These are phyloP conservation scores for Noctua janthina DNA, from an alignment of 2,888 invertebrate species.

Conservation along the genomic window DNA sequence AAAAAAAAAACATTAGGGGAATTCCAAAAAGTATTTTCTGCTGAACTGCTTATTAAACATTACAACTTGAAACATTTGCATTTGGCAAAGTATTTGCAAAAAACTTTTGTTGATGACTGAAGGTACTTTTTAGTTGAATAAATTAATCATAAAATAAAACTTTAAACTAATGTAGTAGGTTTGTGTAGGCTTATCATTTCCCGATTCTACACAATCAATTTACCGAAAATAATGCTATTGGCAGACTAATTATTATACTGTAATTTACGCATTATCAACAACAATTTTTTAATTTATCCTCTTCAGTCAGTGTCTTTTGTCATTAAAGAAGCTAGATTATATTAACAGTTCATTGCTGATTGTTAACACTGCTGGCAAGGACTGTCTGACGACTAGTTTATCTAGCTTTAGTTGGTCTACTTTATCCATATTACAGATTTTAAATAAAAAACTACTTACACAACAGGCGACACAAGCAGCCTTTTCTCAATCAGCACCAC, in stretches of 20 bases:
- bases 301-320: neutral
- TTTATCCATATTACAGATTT: neutral
- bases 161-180: neutral
- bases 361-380: neutral
- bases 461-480: constrained; percentile 87
- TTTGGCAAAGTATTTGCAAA: neutral
- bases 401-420: neutral
- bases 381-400: neutral
- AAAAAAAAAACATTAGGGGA: neutral
- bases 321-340: neutral
- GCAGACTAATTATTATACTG: neutral
- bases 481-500: constrained; percentile 93
- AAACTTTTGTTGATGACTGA: neutral
- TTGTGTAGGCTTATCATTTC: too few species aligned
- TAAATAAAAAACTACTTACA: constrained; percentile 81
- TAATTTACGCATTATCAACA: neutral
- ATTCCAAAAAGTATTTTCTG: neutral
- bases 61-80: neutral
- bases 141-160: neutral
- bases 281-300: neutral
- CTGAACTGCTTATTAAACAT: neutral
- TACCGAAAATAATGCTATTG: neutral
- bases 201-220: neutral
- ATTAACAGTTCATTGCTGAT: neutral
- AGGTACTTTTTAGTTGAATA: neutral